phyloP scores from a whole-genome alignment of 2,113 vertebrate species.

The Cavia aperea region DNA sequence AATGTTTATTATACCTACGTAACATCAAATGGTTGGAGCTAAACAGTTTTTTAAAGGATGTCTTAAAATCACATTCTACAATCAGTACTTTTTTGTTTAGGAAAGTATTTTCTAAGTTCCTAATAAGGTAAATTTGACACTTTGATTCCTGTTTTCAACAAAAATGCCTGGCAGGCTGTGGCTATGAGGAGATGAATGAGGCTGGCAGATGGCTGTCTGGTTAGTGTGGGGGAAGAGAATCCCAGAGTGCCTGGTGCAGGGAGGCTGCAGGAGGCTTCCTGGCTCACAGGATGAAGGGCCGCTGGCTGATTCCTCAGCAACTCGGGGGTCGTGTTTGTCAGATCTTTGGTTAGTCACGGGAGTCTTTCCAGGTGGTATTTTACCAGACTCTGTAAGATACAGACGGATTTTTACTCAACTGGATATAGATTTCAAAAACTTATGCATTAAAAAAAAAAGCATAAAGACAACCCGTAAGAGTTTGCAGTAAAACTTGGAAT shows the following conservation, averaged over 20 bases:
- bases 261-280: no score
- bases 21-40: background rate
- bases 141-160: background rate
- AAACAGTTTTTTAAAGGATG: background rate
- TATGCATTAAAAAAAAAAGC: background rate
- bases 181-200: rapidly evolving
- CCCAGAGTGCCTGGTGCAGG: no score
- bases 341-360: background rate
- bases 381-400: background rate
- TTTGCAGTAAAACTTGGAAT: background rate
- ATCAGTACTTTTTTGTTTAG: background rate
- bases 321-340: background rate
- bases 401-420: background rate
- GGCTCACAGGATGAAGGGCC: background rate
- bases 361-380: background rate
- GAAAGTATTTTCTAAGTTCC: background rate
- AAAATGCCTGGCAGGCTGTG: background rate
- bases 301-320: background rate
- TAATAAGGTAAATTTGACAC: background rate
- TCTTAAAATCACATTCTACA: background rate
- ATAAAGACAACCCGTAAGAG: background rate
- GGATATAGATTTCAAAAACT: background rate
- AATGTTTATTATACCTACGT: background rate
- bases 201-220: background rate
- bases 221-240: background rate